Base-by-base conservation (phyloP, 2,113 vertebrate genomes). In the Rhinolophus ferrumequinum region DNA sequence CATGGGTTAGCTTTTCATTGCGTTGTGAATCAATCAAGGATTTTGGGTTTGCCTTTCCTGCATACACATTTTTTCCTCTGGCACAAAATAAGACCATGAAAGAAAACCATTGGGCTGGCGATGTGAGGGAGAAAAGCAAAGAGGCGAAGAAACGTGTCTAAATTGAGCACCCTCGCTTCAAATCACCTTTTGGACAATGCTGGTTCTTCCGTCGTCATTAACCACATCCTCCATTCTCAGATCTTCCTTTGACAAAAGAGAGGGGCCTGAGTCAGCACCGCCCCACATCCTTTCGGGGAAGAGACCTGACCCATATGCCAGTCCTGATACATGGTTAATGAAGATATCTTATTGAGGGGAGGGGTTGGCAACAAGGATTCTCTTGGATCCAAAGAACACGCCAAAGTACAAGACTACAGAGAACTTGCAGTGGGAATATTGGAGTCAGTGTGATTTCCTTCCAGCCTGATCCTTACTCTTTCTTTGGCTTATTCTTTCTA, bases 1-100 rank as follows among this genome's bases (percentile, higher is more conserved):
- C 75, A 93, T 87, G 11, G 24, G 38, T 70, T 77, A 73, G 69
- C 50, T 92, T 95, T 96, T 56, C 62, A 89, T 94, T 82, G 38
- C 56, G 82, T 56, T 80, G 14, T 88, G 69, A 94, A 41, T 77
- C 69, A 38, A 2, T 86, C 75, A 79, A 19, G 30, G 93, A 38
- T 87, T 89, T 69, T 92, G 62, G 41, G 7, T 33, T 92, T 90
- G 60, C 24, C 28, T 96, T 93, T 47, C 54, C 38, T 72, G 35
- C 6, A 52, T 33, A 75, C 58, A 88, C 3, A 30, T 54, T 77
- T 58, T 75, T 89, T 50, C 52, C n/a, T 64, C 0, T 67, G 54
- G 70, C 77, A 0, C 24, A 44, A 75, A 94, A 72, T 35, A 21
- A 89, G n/a, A 6, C 30, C 33, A 47, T n/a, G 38, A 83, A 89